Evolutionary conservation across 2,888 invertebrate genomes (phyloP).

Genomic region (Dasysyrphus albostriatus): DNA sequence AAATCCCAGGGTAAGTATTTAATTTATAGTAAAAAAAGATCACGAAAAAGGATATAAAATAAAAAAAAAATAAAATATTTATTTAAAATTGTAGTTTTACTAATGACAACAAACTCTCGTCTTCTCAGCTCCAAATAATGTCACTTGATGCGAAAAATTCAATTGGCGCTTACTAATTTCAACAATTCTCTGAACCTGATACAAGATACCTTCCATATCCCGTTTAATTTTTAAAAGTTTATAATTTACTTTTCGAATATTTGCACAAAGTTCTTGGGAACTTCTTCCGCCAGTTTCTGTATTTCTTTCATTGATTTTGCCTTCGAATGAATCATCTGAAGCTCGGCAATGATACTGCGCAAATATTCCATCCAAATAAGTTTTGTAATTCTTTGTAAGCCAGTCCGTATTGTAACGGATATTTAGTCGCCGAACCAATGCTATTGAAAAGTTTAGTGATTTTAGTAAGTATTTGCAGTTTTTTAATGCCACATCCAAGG

Average conservation of each 20-base stretch:
- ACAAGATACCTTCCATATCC: constrained; percentile 77
- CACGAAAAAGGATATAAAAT: too few relatives aligned
- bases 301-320: background rate
- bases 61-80: constrained; percentile 3
- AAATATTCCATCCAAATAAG: constrained; percentile 77
- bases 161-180: constrained; percentile 78
- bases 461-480: constrained; percentile 76
- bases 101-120: constrained; percentile 77
- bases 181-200: constrained; percentile 76
- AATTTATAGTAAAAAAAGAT: too few relatives aligned
- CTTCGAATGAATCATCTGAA: constrained; percentile 23
- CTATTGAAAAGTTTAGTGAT: constrained; percentile 76
- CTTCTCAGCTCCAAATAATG: constrained; percentile 62
- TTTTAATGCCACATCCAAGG: constrained; percentile 77
- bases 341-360: constrained; percentile 72
- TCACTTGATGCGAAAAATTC: constrained; percentile 77
- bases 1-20: too few relatives aligned
- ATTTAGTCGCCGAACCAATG: constrained; percentile 77
- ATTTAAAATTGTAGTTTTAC: background rate
- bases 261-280: constrained; percentile 76
- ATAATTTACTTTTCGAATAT: constrained; percentile 77
- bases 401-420: constrained; percentile 78
- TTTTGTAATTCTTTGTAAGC: constrained; percentile 77
- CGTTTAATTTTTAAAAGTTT: constrained; percentile 78
- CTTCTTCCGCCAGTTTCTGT: constrained; percentile 54